Evolutionary conservation across 2,888 invertebrate genomes (phyloP).

Genomic region (Steinernema hermaphroditum): DNA sequence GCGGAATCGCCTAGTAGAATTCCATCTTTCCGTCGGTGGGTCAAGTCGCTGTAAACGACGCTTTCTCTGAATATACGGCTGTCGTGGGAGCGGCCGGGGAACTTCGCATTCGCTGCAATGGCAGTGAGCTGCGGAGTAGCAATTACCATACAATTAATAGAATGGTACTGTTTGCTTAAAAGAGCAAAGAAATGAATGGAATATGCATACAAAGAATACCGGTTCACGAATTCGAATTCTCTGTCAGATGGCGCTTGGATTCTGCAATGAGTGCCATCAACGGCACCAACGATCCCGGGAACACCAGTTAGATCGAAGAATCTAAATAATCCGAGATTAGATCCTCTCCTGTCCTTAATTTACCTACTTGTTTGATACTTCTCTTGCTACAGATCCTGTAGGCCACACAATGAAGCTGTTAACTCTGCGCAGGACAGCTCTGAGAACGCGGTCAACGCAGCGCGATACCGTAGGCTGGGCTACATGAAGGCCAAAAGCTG

Average conservation of each 20-base stretch:
- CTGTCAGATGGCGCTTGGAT: neutral
- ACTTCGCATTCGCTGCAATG: neutral
- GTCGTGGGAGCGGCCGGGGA: neutral
- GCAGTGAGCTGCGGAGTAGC: neutral
- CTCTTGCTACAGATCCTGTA: neutral
- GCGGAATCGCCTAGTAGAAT: constrained; percentile 6
- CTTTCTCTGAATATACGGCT: neutral
- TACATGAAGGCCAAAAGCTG: neutral
- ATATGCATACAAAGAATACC: no score
- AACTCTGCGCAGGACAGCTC: neutral
- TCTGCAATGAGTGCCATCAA: neutral
- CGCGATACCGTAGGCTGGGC: neutral
- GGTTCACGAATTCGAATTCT: neutral
- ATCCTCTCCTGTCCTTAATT: no score
- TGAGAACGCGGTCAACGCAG: neutral
- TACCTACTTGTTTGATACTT: no score
- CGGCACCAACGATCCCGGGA: neutral
- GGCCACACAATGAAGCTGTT: neutral
- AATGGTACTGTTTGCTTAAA: neutral
- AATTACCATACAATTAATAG: neutral
- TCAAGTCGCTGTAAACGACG: neutral
- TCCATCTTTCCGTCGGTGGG: neutral
- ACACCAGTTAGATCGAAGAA: neutral
- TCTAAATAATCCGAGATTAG: no score
- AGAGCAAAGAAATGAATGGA: no score